Base-by-base conservation (phyloP, 2,888 invertebrate genomes). In the Pasiphila rectangulata region DNA sequence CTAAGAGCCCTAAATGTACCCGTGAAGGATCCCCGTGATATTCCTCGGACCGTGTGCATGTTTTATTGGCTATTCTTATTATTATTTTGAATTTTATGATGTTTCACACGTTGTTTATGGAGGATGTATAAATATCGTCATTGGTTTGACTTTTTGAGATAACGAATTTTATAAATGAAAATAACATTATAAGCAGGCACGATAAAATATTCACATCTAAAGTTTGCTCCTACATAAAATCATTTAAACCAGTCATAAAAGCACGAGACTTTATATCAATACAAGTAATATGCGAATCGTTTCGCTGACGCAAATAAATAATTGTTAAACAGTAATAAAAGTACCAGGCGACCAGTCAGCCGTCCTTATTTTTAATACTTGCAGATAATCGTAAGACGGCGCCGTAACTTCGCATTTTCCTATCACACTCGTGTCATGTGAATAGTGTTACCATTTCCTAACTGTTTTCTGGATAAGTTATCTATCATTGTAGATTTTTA, bases 1-100 rank as follows among this genome's bases (percentile, higher is more conserved):
- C 71, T 78, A 75, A 79, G 72, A 75, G 63, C 67, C 77, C 75
- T 77, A 75, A 81, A 81, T 75, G 66, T 61, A 71, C 69, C 65
- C 64, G 64, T 61, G 59, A 71, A 72, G 65, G 65, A 56, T 67
- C 71, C 63, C 65, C 65, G 67, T 70, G 73, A 70, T 70, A 66
- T 63, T 64, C 63, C 63, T 61, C 61, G 69, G 61, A 59, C 64
- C 58, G 56, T 56, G 57, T 51, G 61, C 39, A 39, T 65, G 60
- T 70, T 79, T 79, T 77, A 78, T 73, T 73, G 64, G 68, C 64
- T 67, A 67, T 64, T 64, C 67, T 67, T 70, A 64, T n/a, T 68
- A 72, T 63, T 65, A 66, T 64, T 64, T 67, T 63, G 53, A 53
- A 55, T 67, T 62, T 72, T 68, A 68, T 63, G 59, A 68, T 65